Evolutionary conservation across 2,888 invertebrate species (phyloP), one percentile per base, ranked within the genome.

Genomic region (Byasa hedistus): DNA sequence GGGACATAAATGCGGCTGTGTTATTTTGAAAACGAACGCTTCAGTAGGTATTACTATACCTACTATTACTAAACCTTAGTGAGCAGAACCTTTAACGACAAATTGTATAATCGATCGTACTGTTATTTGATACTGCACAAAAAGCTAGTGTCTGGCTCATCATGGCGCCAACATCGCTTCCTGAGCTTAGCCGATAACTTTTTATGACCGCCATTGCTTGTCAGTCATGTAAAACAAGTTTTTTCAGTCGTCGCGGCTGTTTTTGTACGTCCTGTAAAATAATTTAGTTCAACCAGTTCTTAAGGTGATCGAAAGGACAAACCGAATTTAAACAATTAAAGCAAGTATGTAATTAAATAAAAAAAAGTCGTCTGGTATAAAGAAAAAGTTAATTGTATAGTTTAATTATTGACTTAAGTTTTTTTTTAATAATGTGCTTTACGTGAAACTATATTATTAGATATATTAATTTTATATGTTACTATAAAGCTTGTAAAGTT

Each of bases 111-210:
- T 22, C 22, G 22, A 54, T 56, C 10, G 5, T 15, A 57, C 10
- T n/a, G 8, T 36, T 23, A 32, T 51, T 57, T 57, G 32, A 54
- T 8, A 52, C n/a, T 58, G 62, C 54, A 66, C 62, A 67, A 56
- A 63, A 64, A 63, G 55, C 55, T 57, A 39, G 52, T 52, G 60
- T 61, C 63, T 57, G 67, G 2, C 57, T 64, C 61, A 21, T 36
- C 69, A 65, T 67, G 72, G 74, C 74, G 75, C 74, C 72, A 67
- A 69, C 65, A 69, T 63, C 69, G 67, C 71, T 76, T 76, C 76
- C 76, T 74, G 76, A 75, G 69, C 69, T 61, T 69, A 68, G 63
- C 61, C 72, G 73, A 75, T 76, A 75, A 75, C 72, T 72, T 76
- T 76, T 76, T 76, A 76, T 72, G 75, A 73, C 69, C 68, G 65